phyloP scores from a whole-genome alignment of 1,140 invertebrate species.

The Penaeus indicus region DNA sequence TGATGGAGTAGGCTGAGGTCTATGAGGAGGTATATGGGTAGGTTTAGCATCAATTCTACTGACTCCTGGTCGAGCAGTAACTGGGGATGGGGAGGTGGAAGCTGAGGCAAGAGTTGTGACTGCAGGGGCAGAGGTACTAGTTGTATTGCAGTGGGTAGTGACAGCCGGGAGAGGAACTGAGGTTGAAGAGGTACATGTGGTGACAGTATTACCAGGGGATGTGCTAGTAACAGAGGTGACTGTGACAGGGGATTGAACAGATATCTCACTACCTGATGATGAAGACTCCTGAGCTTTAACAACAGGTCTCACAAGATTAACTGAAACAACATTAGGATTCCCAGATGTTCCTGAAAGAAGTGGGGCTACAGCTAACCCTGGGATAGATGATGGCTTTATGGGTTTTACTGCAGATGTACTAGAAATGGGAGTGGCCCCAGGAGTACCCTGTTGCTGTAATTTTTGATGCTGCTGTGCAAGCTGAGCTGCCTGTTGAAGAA shows the following conservation, averaged over 20 bases:
- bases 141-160: slow-evolving; percentile 12
- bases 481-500: slow-evolving; percentile 65
- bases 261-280: not conserved
- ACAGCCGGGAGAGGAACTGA: not conserved
- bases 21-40: slow-evolving; percentile 52
- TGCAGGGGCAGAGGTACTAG: slow-evolving; percentile 20
- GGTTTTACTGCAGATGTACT: slow-evolving; percentile 60
- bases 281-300: slow-evolving; percentile 31
- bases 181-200: slow-evolving; percentile 23
- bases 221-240: slow-evolving; percentile 19
- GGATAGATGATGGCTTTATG: slow-evolving; percentile 34
- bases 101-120: slow-evolving; percentile 19
- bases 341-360: slow-evolving; percentile 35
- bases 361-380: slow-evolving; percentile 37
- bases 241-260: slow-evolving; percentile 11
- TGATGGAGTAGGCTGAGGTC: slow-evolving; percentile 44
- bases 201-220: not conserved
- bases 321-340: slow-evolving; percentile 23
- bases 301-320: slow-evolving; percentile 3
- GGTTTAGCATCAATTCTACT: slow-evolving; percentile 37
- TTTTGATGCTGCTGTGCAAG: slow-evolving; percentile 65
- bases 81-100: slow-evolving; percentile 1
- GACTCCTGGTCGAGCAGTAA: slow-evolving; percentile 22
- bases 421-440: slow-evolving; percentile 12
- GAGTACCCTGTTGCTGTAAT: slow-evolving; percentile 51